Percentiles rank a stretch among this genome's conserved stretches.
phyloP scores from a whole-genome alignment of 2,113 vertebrate genomes.

The Urocitellus parryii region DNA sequence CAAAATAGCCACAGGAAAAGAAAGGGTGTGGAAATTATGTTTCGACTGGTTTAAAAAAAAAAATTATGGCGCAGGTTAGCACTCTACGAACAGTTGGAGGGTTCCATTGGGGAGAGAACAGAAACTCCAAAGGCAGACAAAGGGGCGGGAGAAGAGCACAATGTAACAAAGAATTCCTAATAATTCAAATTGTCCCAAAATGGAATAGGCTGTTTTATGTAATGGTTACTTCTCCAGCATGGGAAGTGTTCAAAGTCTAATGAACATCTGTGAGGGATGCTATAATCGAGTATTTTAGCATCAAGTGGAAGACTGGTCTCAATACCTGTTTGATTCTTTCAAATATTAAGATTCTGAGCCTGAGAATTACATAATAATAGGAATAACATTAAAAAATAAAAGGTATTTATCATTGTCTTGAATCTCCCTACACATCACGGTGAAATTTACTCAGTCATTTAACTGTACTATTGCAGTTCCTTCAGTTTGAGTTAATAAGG shows the following conservation, averaged over 20 bases:
- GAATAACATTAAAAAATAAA: conserved; percentile 44
- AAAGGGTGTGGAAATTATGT: conserved; percentile 11
- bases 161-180: background rate
- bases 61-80: background rate
- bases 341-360: conserved; percentile 5
- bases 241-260: conserved; percentile 7
- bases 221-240: background rate
- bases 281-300: background rate
- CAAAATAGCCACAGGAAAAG: background rate
- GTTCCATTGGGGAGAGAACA: background rate
- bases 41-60: background rate
- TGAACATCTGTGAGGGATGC: background rate
- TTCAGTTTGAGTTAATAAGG: conserved; percentile 1
- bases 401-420: conserved; percentile 26
- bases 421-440: background rate
- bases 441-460: conserved; percentile 36
- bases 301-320: background rate
- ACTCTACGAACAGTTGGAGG: background rate
- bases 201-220: background rate
- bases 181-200: background rate
- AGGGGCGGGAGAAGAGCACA: conserved; percentile 27
- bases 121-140: background rate
- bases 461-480: background rate
- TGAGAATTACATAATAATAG: background rate
- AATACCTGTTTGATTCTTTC: background rate